Conservation (phyloP, 2,797 vertebrate species). For the Sebastes iracundus region DNA sequence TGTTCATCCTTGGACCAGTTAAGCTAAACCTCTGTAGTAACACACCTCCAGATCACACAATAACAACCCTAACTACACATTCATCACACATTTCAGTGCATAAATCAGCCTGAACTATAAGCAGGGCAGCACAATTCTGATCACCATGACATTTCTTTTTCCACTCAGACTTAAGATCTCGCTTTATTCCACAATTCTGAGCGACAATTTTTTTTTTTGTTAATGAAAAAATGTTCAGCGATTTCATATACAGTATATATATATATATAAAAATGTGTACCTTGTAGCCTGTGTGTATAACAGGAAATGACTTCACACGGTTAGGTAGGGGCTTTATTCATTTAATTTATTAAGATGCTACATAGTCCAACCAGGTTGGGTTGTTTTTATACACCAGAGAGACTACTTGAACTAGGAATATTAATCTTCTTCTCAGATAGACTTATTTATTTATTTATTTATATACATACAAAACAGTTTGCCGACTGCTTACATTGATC, state of each 20-base stretch:
- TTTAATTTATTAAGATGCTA: constrained; percentile 97
- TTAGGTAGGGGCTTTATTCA: constrained; percentile 91
- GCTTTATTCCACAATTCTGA: neutral
- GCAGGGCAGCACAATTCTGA: neutral
- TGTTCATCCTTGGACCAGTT: neutral
- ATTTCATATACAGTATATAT: neutral
- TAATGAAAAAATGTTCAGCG: neutral
- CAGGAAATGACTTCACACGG: constrained; percentile 82
- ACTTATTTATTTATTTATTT: constrained; percentile 85
- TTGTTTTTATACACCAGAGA: constrained; percentile 88
- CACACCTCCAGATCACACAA: neutral
- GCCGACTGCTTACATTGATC: constrained; percentile 83
- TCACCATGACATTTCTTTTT: neutral
- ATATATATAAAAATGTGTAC: neutral
- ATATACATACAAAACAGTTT: constrained; percentile 90
- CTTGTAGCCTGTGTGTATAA: constrained; percentile 1
- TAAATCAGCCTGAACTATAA: neutral
- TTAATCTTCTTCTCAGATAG: constrained; percentile 83
- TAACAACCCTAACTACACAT: neutral
- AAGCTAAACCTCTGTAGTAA: neutral
- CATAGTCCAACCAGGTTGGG: constrained; percentile 94
- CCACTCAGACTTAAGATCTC: neutral
- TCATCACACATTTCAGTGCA: neutral
- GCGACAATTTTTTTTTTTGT: neutral
- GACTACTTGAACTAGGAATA: constrained; percentile 88